Base-by-base conservation (phyloP, 2,888 invertebrate genomes). In the Chrysolina oricalcia region DNA sequence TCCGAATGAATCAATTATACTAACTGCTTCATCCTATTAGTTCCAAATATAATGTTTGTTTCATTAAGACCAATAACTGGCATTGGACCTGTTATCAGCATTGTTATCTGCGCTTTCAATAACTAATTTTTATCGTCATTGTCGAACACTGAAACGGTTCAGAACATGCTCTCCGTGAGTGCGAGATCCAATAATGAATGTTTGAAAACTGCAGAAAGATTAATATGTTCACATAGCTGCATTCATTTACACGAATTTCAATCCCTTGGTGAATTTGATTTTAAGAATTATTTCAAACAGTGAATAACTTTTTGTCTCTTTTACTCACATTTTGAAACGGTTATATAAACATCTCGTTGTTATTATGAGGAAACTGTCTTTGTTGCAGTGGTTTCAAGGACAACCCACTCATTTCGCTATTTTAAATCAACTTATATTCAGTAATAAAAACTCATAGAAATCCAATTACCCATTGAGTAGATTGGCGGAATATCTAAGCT, bases 31-130 rank as follows among this genome's bases (percentile, higher is more conserved):
- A 27, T 53, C 9, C 17, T 53, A 19, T 53, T 21, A 53, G 50
- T 19, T 53, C 21, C 50, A 53, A 53, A 21, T 21, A 5, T 21
- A 53, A 53, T 21, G 48, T 53, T 53, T 53, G 17, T 53, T 53
- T 53, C 53, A 23, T 21, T 21, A 21, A 21, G 53, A 53, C 53
- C 53, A 53, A 21, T 53, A 53, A 53, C 53, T 53, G 4, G 21
- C 10, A 21, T 53, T 53, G 10, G 53, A 53, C 21, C 21, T 5
- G 53, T 53, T 53, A 53, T 53, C 53, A 53, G 21, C 13, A 21
- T 53, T 35, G 19, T 53, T 53, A 53, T 53, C 53, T 21, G 21
- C 53, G 6, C 19, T 17, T 19, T 19, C 19, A 53, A 17, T 53
- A 53, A 19, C 53, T 53, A 53, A 11, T 53, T 19, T 53, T 53